Evolutionary conservation across 2,797 vertebrate genomes (phyloP).

Genomic region (Protonibea diacanthus): DNA sequence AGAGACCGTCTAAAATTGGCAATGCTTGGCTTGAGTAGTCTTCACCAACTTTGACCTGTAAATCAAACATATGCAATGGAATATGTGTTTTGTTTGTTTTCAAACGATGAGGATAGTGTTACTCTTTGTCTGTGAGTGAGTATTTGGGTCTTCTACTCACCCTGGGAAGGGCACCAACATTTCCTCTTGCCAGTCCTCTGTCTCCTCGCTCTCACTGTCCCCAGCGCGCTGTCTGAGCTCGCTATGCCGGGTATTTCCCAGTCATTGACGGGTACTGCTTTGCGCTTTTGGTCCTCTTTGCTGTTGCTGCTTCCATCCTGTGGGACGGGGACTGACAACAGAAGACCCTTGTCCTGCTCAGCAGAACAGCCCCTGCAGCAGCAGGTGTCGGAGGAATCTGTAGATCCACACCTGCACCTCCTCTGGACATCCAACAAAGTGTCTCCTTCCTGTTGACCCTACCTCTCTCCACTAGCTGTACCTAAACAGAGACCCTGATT

Average conservation of each 20-base stretch:
- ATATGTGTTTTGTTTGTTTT: neutral
- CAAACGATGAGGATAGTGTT: neutral
- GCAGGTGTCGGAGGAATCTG: conserved; percentile 81
- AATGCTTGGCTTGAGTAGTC: conserved; percentile 93
- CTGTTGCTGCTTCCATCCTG: conserved; percentile 80
- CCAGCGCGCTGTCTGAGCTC: conserved; percentile 98
- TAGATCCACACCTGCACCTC: conserved; percentile 85
- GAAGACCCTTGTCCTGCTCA: conserved; percentile 90
- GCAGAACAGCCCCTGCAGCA: conserved; percentile 88
- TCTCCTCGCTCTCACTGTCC: conserved; percentile 99
- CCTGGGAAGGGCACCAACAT: conserved; percentile 94
- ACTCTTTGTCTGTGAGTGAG: neutral
- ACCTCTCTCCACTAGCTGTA: conserved; percentile 29
- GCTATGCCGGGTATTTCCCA: conserved; percentile 99
- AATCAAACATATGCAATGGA: conserved; percentile 32
- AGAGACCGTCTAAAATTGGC: conserved; percentile 98
- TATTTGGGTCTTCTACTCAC: conserved; percentile 74
- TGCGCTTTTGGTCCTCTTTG: conserved; percentile 85
- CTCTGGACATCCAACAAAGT: conserved; percentile 68
- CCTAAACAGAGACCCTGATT: conserved; percentile 47
- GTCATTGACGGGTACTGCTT: conserved; percentile 85
- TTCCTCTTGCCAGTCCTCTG: conserved; percentile 96
- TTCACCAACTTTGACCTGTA: conserved; percentile 94
- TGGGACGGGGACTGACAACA: conserved; percentile 86
- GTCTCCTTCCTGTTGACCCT: conserved; percentile 46